Conservation (phyloP, 2,797 vertebrate species). For the Eulemur coronatus region DNA sequence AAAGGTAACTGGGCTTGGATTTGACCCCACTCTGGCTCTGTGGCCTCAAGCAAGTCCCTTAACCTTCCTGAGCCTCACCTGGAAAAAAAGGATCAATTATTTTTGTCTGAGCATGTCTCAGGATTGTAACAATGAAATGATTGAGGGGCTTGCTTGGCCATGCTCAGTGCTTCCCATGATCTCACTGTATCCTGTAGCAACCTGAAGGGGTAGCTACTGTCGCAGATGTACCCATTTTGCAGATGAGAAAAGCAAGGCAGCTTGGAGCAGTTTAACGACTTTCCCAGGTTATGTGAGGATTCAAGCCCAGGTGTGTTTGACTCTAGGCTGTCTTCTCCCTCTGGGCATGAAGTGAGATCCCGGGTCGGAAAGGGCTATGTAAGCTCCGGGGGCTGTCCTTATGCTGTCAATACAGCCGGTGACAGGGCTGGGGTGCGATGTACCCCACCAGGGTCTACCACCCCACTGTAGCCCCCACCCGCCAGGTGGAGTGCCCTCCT, state of each 20-base stretch:
- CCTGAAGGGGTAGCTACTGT: neutral
- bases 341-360: neutral
- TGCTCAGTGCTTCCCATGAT: neutral
- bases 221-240: constrained; percentile 33
- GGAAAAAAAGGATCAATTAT: neutral
- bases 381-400: neutral
- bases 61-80: neutral
- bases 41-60: neutral
- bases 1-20: neutral
- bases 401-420: neutral
- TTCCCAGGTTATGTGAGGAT: neutral
- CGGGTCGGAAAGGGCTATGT: neutral
- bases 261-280: neutral
- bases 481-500: neutral
- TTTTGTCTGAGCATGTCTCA: neutral
- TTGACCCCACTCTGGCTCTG: neutral
- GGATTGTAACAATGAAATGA: neutral
- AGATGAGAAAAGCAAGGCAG: neutral
- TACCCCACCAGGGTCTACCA: neutral
- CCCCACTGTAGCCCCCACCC: neutral
- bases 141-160: neutral
- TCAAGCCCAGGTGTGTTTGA: neutral
- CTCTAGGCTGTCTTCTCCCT: neutral
- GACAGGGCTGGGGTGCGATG: neutral
- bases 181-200: neutral